A percentile compares a stretch with the other conserved stretches of the same genome.
These are phyloP conservation scores for Sander vitreus DNA, from an alignment of 2,113 vertebrate species.

Conservation along the genomic window DNA sequence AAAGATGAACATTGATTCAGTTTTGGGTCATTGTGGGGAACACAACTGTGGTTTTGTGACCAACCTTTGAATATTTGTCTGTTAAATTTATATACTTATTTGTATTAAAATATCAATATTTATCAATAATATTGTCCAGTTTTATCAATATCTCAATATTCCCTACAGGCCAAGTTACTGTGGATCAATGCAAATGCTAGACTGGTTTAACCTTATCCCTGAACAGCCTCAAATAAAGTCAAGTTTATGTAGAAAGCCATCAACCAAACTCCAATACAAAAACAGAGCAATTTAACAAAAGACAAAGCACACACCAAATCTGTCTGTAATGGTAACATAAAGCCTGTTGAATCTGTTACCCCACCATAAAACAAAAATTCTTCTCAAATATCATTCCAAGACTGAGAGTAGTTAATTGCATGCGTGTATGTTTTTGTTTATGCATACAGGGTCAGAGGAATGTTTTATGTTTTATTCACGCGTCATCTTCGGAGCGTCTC, in stretches of 20 bases:
- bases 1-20: neutral
- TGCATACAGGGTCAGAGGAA: constrained; percentile 1
- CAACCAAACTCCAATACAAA: neutral
- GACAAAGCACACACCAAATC: neutral
- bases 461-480: constrained; percentile 15
- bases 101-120: neutral
- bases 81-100: neutral
- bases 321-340: neutral
- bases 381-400: neutral
- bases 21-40: no score
- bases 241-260: constrained; percentile 11
- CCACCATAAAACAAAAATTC: neutral
- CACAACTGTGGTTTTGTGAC: neutral
- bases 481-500: neutral
- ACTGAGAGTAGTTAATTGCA: neutral
- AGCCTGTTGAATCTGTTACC: neutral
- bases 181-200: neutral
- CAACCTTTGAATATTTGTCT: neutral
- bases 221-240: neutral
- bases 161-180: neutral
- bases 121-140: neutral
- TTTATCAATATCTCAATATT: neutral
- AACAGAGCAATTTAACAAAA: constrained; percentile 7
- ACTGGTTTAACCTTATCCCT: constrained; percentile 3
- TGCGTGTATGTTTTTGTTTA: constrained; percentile 7